Base-by-base conservation (phyloP, 2,113 vertebrate species). In the Machaerirhynchus nigripectus region DNA sequence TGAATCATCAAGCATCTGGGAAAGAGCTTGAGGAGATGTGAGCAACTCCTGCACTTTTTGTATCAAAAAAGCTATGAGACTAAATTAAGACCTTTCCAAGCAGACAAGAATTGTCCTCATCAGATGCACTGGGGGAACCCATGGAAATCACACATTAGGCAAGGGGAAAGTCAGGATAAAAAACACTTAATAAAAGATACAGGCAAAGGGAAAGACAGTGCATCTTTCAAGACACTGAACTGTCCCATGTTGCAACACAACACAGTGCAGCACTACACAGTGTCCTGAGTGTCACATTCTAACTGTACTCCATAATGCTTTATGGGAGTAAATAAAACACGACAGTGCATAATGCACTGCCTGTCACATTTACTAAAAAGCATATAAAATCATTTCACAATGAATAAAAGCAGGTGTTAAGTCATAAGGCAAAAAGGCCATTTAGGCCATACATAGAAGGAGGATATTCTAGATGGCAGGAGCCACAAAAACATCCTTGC, bases 321-420 rank as follows among this genome's bases (percentile, higher is more conserved):
- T 86, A 93, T 50, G 40, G 73, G 33, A 96, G 59, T 44, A 96
- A 96, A 95, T 93, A 93, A 91, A 95, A 83, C 49, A 69, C 0
- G 24, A 91, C 81, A 94, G 61, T n/a, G 53, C 63, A 61, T 75
- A 92, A 92, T 84, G 83, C 77, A 85, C 60, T 82, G 71, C 57
- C 56, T 96, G 86, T 73, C 83, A 90, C 55, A 59, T 79, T 92
- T 87, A 92, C 83, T 92, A 89, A 95, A 92, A 90, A 76, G 64
- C 57, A 70, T 39, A 68, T 44, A 76, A 87, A 90, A 82, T 76
- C 39, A 93, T 88, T 91, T 89, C 69, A 68, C 55, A 69, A 37
- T 44, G 59, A 86, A 94, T 92, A 92, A 70, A 94, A 89, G 84
- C 78, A 87, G 83, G 78, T 53, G 65, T 75, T 84, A 82, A 95